These are phyloP conservation scores for Cephalopterus ornatus DNA, from an alignment of 2,113 vertebrate genomes.

Conservation along the genomic window DNA sequence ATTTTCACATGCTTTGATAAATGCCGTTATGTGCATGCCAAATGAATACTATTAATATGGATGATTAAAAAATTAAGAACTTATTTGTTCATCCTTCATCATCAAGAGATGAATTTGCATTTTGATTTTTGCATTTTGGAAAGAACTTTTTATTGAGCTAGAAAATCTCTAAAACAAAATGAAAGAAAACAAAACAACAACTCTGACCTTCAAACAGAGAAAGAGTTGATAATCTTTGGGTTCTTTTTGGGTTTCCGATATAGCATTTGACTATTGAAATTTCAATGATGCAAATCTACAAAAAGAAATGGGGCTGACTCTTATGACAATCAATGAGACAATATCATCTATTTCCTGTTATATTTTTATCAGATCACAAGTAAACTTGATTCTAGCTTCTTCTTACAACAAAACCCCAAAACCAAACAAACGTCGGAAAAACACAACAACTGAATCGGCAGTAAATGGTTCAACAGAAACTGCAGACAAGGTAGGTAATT, in stretches of 20 bases:
- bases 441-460: neutral
- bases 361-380: conserved; percentile 19
- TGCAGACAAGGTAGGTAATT: neutral
- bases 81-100: conserved; percentile 19
- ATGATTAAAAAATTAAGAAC: conserved; percentile 55
- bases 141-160: neutral
- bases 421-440: neutral
- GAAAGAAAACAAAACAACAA: neutral
- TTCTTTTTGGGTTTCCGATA: neutral
- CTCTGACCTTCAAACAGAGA: neutral
- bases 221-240: neutral
- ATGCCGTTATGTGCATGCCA: conserved; percentile 28
- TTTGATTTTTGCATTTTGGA: neutral
- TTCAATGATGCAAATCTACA: neutral
- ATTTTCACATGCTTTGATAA: conserved; percentile 36
- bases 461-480: conserved; percentile 9
- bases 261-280: neutral
- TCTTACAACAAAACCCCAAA: neutral
- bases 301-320: neutral
- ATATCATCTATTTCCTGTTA: neutral
- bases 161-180: neutral
- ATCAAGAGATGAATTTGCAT: conserved; percentile 25
- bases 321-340: neutral
- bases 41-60: conserved; percentile 38
- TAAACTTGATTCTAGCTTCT: conserved; percentile 29